These are phyloP conservation scores for Ardeotis arabs DNA, from an alignment of 2,113 vertebrate species.

Conservation along the genomic window DNA sequence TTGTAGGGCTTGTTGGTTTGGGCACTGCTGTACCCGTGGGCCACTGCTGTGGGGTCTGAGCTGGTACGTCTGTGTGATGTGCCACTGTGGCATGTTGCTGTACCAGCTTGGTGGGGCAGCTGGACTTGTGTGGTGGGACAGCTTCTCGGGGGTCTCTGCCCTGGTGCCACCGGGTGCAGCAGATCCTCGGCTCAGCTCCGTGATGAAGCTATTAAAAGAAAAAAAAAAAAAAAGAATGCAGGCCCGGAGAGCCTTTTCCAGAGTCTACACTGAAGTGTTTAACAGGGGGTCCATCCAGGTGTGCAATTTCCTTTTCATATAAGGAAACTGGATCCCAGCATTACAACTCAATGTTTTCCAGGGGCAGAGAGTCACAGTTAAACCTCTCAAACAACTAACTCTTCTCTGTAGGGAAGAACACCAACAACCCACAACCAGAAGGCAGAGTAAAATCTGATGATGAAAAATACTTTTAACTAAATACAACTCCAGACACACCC, in stretches of 20 bases:
- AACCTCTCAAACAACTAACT: background rate
- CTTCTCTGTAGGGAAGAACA: background rate
- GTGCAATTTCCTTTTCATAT: background rate
- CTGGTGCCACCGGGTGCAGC: background rate
- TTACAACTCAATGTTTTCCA: background rate
- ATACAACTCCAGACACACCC: background rate
- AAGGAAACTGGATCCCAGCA: background rate
- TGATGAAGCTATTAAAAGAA: accelerated
- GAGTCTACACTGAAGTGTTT: background rate
- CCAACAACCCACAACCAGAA: background rate
- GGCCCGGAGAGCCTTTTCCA: background rate
- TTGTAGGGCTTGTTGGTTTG: accelerated
- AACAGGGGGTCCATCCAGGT: background rate
- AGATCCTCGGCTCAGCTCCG: accelerated
- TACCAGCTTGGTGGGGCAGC: accelerated
- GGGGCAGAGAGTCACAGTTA: background rate
- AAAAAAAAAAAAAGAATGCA: background rate
- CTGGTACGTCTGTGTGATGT: accelerated
- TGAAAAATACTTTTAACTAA: background rate
- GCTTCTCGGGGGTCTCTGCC: accelerated
- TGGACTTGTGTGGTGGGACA: background rate
- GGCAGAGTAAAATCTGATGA: background rate
- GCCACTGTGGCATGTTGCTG: accelerated
- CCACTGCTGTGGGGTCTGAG: accelerated
- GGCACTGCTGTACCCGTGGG: accelerated